Conservation (phyloP, 1,140 invertebrate genomes). For the Aphelinus atriplicis region DNA sequence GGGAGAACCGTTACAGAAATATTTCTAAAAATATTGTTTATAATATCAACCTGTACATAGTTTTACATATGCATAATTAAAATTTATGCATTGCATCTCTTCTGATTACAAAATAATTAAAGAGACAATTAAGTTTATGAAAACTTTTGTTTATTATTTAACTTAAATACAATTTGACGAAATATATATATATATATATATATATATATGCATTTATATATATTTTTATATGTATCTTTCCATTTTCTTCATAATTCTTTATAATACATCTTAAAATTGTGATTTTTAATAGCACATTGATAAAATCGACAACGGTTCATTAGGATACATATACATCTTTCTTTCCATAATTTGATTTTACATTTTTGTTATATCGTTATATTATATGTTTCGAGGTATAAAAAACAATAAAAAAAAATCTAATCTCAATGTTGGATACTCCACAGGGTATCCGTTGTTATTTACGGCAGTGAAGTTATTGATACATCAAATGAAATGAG, state of each 20-base stretch:
- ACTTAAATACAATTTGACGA: slow-evolving; percentile 55
- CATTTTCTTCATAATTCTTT: slow-evolving; percentile 24
- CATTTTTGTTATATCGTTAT: slow-evolving; percentile 1
- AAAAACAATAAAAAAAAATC: slow-evolving; percentile 27
- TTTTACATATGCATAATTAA: slow-evolving; percentile 15
- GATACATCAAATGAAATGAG: too few species aligned
- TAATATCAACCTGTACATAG: slow-evolving; percentile 23
- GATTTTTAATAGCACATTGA: slow-evolving; percentile 37
- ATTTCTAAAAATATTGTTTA: slow-evolving; percentile 69
- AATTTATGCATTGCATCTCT: slow-evolving; percentile 1
- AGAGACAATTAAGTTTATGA: slow-evolving; percentile 40
- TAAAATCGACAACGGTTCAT: slow-evolving; percentile 16
- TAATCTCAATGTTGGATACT: slow-evolving; percentile 25
- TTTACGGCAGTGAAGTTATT: background rate
- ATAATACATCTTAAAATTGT: slow-evolving; percentile 52
- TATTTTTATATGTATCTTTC: background rate
- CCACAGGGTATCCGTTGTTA: slow-evolving; percentile 37
- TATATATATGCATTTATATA: slow-evolving; percentile 48
- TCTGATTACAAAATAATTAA: slow-evolving; percentile 11
- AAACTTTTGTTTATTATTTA: slow-evolving; percentile 60
- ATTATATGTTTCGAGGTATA: background rate
- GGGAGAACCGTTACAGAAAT: slow-evolving; percentile 86
- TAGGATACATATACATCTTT: slow-evolving; percentile 11
- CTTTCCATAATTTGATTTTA: slow-evolving; percentile 6
- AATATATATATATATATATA: slow-evolving; percentile 52